Evolutionary conservation across 1,140 invertebrate species (phyloP), one percentile per base, ranked within the genome.

Genomic region (Tetramorium alpestre): DNA sequence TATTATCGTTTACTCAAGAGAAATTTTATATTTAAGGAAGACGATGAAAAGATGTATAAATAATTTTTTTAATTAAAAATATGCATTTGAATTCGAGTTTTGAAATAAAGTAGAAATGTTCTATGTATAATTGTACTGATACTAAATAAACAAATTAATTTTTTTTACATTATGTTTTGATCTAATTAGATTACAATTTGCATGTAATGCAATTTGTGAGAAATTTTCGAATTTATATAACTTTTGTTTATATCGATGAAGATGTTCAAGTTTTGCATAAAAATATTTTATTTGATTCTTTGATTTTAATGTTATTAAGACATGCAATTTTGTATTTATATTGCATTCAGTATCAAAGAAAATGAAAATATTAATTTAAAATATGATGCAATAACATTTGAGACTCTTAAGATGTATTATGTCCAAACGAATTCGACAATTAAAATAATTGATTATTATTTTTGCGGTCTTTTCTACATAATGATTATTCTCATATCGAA

Each of bases 271-370:
- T 81, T 72, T 72, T 51, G 16, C 6, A 0, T 22, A 25, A 44
- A 58, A 72, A 47, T 22, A 73, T 47, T 64, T 28, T 22, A 73
- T 47, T 64, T 28, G n/a, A 81, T 41, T 18, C 16, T 70, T 33
- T 25, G 2, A 28, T 82, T 22, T 38, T 3, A 8, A 80, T 18
- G 3, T 69, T 80, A 51, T 67, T 51, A 22, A 33, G 8, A 8
- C 13, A 25, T 13, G 47, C 25, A 41, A 51, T 67, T 3, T 62
- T 0, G 13, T n/a, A 67, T 67, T 22, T 33, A 54, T 25, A 7
- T 6, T 22, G 3, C 4, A n/a, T 56, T 16, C 5, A 16, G 54
- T 28, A 69, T 44, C 16, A n/a, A 38, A 8, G 13, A 44, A 72
- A 44, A 56, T 16, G 7, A n/a, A 73, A 5, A 60, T 28, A 60